Evolutionary conservation across 2,797 vertebrate genomes (phyloP).

Genomic region (Glossophaga mutica): DNA sequence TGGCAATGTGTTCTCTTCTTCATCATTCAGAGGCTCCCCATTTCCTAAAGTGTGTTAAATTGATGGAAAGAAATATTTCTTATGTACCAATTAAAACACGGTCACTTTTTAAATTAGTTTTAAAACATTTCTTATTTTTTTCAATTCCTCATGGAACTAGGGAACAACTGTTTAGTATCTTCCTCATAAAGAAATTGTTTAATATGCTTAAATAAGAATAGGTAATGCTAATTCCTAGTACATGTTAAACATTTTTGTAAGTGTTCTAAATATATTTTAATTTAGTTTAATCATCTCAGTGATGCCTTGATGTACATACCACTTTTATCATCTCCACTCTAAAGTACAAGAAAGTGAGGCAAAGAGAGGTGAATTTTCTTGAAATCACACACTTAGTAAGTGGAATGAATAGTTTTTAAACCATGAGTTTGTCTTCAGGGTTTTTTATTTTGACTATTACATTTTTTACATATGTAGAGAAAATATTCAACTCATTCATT

Average conservation of each 20-base stretch:
- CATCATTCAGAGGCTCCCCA: not conserved
- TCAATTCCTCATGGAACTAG: not conserved
- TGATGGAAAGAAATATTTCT: not conserved
- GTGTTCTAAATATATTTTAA: not conserved
- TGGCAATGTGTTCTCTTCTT: not conserved
- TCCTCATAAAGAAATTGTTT: not conserved
- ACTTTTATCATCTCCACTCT: not conserved
- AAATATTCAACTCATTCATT: not conserved
- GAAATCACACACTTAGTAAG: not conserved
- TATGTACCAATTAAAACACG: not conserved
- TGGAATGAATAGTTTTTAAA: not conserved
- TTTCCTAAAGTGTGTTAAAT: not conserved
- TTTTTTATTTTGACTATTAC: not conserved
- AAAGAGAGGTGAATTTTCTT: not conserved
- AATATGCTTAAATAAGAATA: not conserved
- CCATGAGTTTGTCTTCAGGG: not conserved
- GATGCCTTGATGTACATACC: not conserved
- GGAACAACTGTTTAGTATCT: not conserved
- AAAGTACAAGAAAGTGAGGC: not conserved
- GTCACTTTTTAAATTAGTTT: not conserved
- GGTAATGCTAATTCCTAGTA: not conserved
- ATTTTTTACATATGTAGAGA: not conserved
- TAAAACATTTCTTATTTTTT: not conserved
- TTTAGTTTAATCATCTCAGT: not conserved
- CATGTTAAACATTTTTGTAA: not conserved